Conservation (phyloP, 2,888 invertebrate species). For the Diogma glabrata region DNA sequence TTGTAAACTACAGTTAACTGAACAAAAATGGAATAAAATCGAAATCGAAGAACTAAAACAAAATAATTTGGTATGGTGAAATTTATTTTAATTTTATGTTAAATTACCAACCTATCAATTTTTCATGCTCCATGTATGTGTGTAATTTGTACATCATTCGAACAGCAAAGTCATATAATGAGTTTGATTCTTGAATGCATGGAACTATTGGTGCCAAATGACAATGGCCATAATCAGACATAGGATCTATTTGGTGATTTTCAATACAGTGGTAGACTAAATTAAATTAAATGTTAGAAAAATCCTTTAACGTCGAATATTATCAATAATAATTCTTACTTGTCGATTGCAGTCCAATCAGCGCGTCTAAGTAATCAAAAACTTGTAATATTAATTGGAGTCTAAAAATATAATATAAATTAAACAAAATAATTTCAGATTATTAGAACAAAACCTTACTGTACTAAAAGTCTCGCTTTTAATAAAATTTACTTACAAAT, state of each 20-base stretch:
- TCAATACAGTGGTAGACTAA: conserved; percentile 89
- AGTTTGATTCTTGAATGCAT: conserved; percentile 90
- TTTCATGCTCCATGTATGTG: conserved; percentile 79
- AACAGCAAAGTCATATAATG: conserved; percentile 92
- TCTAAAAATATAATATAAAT: conserved; percentile 37
- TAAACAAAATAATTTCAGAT: conserved; percentile 7
- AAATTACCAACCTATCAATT: conserved; percentile 79
- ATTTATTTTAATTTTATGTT: too few species aligned
- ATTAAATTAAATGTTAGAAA: too few species aligned
- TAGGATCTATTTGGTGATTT: conserved; percentile 87
- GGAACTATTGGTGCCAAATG: conserved; percentile 89
- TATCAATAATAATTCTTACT: too few species aligned
- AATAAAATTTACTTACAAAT: conserved; percentile 51
- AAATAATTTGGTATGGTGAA: too few species aligned
- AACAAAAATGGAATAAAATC: conserved; percentile 83
- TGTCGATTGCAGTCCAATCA: conserved; percentile 74
- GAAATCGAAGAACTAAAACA: conserved; percentile 64
- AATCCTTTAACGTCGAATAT: too few species aligned
- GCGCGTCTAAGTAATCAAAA: conserved; percentile 96
- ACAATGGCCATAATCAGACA: conserved; percentile 95
- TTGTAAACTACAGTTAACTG: conserved; percentile 85
- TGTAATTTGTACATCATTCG: conserved; percentile 93
- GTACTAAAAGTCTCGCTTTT: too few species aligned
- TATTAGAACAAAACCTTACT: background rate
- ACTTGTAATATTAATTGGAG: conserved; percentile 95